Evolutionary conservation across 2,113 vertebrate genomes (phyloP), one percentile per base, ranked within the genome.

Genomic region (Rhinopomastus cyanomelas): DNA sequence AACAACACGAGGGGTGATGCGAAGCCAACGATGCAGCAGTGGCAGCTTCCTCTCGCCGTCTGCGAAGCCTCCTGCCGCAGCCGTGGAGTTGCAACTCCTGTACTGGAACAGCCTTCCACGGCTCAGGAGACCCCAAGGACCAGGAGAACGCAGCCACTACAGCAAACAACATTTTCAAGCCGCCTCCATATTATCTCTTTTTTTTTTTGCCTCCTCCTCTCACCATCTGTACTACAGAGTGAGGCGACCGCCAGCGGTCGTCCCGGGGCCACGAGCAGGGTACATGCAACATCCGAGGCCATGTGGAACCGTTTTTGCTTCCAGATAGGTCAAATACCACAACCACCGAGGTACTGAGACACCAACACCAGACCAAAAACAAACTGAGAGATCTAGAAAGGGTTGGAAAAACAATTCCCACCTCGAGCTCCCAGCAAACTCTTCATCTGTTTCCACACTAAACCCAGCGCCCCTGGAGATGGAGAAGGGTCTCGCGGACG

Each of bases 271-370:
- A 93, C 95, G 95, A 96, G 94, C 97, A 96, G 96, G 97, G 94
- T 95, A 87, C 97, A 98, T 97, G 97, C 98, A 42, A 97, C 96
- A 97, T 98, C 98, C 98, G 92, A 97, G 97, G 97, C 97, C 39
- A 96, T 96, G 96, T 95, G 94, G 97, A 97, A 96, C 96, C 96
- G 36, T 11, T 42, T 78, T 72, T 80, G 92, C 90, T 95, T 92
- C 97, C 77, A 91, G 97, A 95, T 79, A 39, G 97, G 97, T 97
- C 96, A 97, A 93, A 93, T 96, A 92, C 96, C 97, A 93, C 39
- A 42, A 42, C 39, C 39, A 42, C 39, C 39, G 39, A 42, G 97
- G 97, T 95, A 97, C 96, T 89, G 96, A 73, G 85, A 97, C 93
- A 97, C 97, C 97, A 88, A 97, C 46, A 18, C 18, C 39, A 42